A percentile compares a stretch with the other conserved stretches of the same genome.
Evolutionary conservation across 1,140 invertebrate genomes (phyloP).

Genomic region (Sarcophaga peregrina): DNA sequence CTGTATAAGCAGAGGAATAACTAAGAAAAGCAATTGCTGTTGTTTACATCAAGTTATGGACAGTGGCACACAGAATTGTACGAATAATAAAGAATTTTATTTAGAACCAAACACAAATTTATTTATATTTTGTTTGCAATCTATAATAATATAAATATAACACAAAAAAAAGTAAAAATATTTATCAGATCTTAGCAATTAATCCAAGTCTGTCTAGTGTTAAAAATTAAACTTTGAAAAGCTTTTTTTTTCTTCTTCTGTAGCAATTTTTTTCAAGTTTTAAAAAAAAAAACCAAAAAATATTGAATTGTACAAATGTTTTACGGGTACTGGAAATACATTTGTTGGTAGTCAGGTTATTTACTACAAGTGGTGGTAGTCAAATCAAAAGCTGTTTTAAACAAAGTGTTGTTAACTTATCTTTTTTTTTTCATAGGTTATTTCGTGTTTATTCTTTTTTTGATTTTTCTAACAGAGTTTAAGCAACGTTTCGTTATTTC

Average conservation of each 20-base stretch:
- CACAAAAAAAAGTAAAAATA: too few relatives aligned
- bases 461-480: slow-evolving; percentile 2
- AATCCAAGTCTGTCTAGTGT: background rate
- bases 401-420: slow-evolving; percentile 16
- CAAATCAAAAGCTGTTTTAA: background rate
- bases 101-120: too few relatives aligned
- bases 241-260: background rate
- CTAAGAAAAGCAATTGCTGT: too few relatives aligned
- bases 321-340: background rate
- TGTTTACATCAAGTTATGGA: too few relatives aligned
- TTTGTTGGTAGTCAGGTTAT: background rate
- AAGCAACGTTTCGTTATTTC: background rate
- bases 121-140: too few relatives aligned
- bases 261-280: background rate
- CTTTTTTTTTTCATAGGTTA: background rate
- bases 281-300: background rate
- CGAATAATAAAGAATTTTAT: too few relatives aligned
- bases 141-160: too few relatives aligned
- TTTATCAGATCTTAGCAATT: too few relatives aligned
- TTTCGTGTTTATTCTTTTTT: background rate
- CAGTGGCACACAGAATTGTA: too few relatives aligned
- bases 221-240: background rate
- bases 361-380: too few relatives aligned
- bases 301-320: too few relatives aligned
- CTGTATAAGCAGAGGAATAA: too few relatives aligned